phyloP scores from a whole-genome alignment of 2,113 vertebrate genomes.

The Anas platyrhynchos region DNA sequence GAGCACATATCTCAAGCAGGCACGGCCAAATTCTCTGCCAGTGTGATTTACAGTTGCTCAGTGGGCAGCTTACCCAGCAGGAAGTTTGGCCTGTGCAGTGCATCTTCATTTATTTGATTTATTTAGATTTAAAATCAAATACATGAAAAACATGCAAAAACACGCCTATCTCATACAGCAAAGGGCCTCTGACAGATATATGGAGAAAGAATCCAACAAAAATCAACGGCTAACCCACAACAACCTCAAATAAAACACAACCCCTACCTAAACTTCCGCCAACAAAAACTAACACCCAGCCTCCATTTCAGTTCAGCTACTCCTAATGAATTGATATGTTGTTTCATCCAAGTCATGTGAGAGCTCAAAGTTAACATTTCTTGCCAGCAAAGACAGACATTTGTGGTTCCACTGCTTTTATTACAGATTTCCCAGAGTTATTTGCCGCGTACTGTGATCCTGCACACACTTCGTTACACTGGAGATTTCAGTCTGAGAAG shows the following conservation, averaged over 20 bases:
- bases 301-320: background rate
- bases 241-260: constrained; percentile 53
- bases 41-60: background rate
- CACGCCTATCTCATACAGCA: background rate
- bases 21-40: background rate
- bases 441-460: background rate
- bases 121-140: constrained; percentile 22
- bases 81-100: accelerated
- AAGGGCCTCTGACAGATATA: constrained; percentile 4
- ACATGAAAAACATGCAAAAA: background rate
- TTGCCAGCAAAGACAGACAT: constrained; percentile 21
- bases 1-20: background rate
- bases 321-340: constrained; percentile 25
- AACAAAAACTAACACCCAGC: constrained; percentile 24
- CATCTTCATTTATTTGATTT: constrained; percentile 38
- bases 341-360: background rate
- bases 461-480: background rate
- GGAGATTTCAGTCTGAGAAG: background rate
- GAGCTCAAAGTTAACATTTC: background rate
- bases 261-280: constrained; percentile 28
- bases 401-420: constrained; percentile 10
- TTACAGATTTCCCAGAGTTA: background rate
- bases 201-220: constrained; percentile 37
- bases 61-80: background rate
- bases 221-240: constrained; percentile 42